Conservation (phyloP, 2,797 vertebrate genomes). For the Catostomus latipinnis region DNA sequence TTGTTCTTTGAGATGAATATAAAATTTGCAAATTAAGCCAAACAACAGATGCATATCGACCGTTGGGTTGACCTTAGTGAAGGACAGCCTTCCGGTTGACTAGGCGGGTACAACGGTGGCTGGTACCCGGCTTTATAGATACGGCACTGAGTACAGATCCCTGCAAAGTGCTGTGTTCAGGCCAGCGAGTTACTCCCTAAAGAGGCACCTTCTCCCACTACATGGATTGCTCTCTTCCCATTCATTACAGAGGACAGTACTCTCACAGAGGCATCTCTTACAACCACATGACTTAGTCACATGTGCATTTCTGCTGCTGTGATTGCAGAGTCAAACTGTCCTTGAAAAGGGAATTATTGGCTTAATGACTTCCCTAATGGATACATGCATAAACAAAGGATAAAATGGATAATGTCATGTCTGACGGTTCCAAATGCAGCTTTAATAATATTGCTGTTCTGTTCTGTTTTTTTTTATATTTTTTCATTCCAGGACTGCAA, state of each 20-base stretch:
- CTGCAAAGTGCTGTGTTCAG: constrained; percentile 46
- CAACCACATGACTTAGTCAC: constrained; percentile 6
- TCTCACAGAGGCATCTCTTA: constrained; percentile 20
- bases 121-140: constrained; percentile 50
- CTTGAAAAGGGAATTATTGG: neutral
- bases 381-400: neutral
- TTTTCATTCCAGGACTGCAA: constrained; percentile 84
- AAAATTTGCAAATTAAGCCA: constrained; percentile 35
- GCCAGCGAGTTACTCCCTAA: constrained; percentile 43
- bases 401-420: constrained; percentile 4
- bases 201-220: constrained; percentile 43
- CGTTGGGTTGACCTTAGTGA: constrained; percentile 47
- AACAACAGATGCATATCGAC: constrained; percentile 33
- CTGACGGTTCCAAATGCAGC: constrained; percentile 17
- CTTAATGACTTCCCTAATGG: constrained; percentile 11
- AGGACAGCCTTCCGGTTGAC: constrained; percentile 56
- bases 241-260: constrained; percentile 49
- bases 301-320: constrained; percentile 4
- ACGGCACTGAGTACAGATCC: constrained; percentile 29
- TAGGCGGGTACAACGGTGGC: constrained; percentile 62
- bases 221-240: constrained; percentile 43
- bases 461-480: constrained; percentile 11
- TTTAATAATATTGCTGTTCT: constrained; percentile 31
- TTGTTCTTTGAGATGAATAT: constrained; percentile 19
- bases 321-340: neutral